Percentiles rank a stretch among this genome's conserved stretches.
Evolutionary conservation across 1,140 invertebrate species (phyloP).

Genomic region (Orius laevigatus): DNA sequence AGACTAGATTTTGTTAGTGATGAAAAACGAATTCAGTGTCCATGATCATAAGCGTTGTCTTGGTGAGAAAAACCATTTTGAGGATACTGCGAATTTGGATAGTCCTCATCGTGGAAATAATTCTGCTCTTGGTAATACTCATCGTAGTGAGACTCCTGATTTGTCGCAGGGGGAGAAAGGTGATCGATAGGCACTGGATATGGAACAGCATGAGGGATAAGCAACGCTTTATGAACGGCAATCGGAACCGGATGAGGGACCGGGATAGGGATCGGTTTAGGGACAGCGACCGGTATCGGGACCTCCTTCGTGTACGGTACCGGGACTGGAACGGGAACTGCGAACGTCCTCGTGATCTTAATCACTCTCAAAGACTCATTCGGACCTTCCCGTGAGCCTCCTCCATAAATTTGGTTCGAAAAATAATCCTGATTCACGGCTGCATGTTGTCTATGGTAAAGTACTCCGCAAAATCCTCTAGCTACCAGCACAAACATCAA

Average conservation of each 20-base stretch:
- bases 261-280: background rate
- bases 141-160: background rate
- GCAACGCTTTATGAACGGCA: background rate
- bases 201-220: background rate
- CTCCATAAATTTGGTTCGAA: background rate
- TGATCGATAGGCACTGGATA: background rate
- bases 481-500: background rate
- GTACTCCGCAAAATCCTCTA: background rate
- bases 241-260: too few relatives aligned
- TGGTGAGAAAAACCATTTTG: too few relatives aligned
- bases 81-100: too few relatives aligned
- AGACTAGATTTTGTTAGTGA: too few relatives aligned
- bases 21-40: too few relatives aligned
- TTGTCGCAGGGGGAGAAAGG: background rate
- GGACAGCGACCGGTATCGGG: background rate
- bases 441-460: background rate
- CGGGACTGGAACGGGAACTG: background rate
- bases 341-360: slow-evolving; percentile 5
- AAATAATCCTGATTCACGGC: background rate
- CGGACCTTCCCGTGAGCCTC: background rate
- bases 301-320: background rate
- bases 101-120: too few relatives aligned
- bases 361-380: background rate
- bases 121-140: too few relatives aligned
- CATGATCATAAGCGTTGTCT: too few relatives aligned